Evolutionary conservation across 2,888 invertebrate species (phyloP).

Genomic region (Nycteola revayana): DNA sequence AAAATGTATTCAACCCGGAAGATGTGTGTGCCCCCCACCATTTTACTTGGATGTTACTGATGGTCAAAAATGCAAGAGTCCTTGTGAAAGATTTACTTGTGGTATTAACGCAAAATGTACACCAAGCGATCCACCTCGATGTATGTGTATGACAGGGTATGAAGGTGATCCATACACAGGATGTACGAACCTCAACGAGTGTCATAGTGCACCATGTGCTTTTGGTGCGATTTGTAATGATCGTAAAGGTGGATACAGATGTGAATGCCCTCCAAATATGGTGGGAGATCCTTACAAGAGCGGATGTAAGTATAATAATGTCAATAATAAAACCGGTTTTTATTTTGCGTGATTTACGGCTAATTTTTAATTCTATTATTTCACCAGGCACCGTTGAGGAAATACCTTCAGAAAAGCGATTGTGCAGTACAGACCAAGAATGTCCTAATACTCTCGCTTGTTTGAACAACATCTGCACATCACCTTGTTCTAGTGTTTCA

Average conservation of each 20-base stretch:
- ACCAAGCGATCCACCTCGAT: slow-evolving; percentile 93
- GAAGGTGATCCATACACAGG: slow-evolving; percentile 93
- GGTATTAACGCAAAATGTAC: slow-evolving; percentile 95
- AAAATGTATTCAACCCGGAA: slow-evolving; percentile 94
- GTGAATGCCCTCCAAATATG: slow-evolving; percentile 91
- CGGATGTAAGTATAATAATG: slow-evolving; percentile 84
- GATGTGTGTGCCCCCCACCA: slow-evolving; percentile 95
- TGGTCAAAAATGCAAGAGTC: slow-evolving; percentile 94
- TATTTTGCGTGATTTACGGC: neutral
- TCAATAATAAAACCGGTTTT: too few species aligned
- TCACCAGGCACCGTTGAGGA: slow-evolving; percentile 56
- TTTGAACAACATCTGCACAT: slow-evolving; percentile 88
- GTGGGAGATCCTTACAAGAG: slow-evolving; percentile 92
- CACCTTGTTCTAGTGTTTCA: slow-evolving; percentile 89
- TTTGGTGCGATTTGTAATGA: slow-evolving; percentile 95
- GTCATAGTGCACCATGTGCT: slow-evolving; percentile 91
- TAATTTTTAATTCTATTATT: neutral
- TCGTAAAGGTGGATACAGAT: slow-evolving; percentile 92
- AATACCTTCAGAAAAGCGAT: slow-evolving; percentile 81
- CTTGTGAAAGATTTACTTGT: slow-evolving; percentile 94
- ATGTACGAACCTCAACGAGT: slow-evolving; percentile 93
- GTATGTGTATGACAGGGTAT: slow-evolving; percentile 93
- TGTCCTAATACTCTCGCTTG: slow-evolving; percentile 92
- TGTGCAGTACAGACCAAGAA: slow-evolving; percentile 87
- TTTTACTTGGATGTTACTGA: slow-evolving; percentile 92